Evolutionary conservation across 2,888 invertebrate genomes (phyloP), one percentile per base, ranked within the genome.

Genomic region (Nemotelus nigrinus): DNA sequence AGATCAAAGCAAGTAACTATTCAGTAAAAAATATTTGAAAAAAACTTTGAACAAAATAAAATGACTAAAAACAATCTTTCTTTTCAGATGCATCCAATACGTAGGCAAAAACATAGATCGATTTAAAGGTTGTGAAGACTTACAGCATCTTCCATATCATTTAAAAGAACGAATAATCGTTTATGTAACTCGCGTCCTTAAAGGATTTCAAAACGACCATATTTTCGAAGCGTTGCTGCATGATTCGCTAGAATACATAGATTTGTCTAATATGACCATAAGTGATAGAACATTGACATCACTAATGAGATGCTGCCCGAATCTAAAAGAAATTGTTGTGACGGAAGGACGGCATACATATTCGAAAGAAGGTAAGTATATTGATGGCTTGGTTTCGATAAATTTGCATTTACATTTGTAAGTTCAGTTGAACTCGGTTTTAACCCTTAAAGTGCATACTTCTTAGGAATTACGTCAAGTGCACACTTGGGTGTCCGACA

Each of bases 231-330:
- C 60, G 3, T 3, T 79, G n/a, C 47, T 79, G 4, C 74, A 78
- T 65, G 63, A 76, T 45, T 41, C 75, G 70, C 8, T 79, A 50
- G 71, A 60, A n/a, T 41, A 74, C 10, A 64, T 79, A 7, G 71
- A 77, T 55, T 71, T 79, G n/a, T 76, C 71, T 3, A 71, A 63
- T n/a, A 71, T 76, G n/a, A 77, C 68, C 64, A 76, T 79, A 71
- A 76, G 44, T 39, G 77, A 79, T 43, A 8, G 55, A 45, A 76
- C 76, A 10, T 70, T 79, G 41, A 6, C 63, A 50, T 50, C 57
- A 43, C 57, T 79, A n/a, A 39, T 43, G 2, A 44, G 63, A 63
- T 39, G 43, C 5, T 70, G 75, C 39, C 75, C 76, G 5, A 53
- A 70, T 7, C 48, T 79, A 8, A 53, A 64, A 68, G 60, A 77